phyloP scores from a whole-genome alignment of 2,888 invertebrate species.

The Agrochola litura region DNA sequence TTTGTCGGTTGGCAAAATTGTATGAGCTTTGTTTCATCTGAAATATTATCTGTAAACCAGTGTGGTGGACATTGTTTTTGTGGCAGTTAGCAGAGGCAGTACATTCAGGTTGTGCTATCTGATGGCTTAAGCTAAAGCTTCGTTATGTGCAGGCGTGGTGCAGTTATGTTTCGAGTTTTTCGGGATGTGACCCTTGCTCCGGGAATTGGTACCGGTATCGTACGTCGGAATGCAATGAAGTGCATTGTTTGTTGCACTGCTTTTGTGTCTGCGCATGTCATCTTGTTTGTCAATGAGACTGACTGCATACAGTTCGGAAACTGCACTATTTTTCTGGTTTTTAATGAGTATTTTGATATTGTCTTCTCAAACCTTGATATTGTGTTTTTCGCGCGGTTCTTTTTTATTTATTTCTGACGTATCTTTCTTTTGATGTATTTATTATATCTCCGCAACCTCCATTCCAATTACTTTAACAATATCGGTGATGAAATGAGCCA shows the following conservation, averaged over 20 bases:
- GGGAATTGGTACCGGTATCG: conserved; percentile 49
- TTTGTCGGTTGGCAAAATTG: conserved; percentile 87
- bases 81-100: conserved; percentile 67
- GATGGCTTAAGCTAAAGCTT: conserved; percentile 72
- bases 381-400: neutral
- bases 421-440: conserved; percentile 45
- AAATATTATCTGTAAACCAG: conserved; percentile 80
- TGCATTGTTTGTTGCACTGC: conserved; percentile 41
- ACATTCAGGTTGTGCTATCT: conserved; percentile 75
- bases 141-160: conserved; percentile 59
- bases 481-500: conserved; percentile 51
- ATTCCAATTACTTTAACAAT: conserved; percentile 50
- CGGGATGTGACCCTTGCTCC: conserved; percentile 68
- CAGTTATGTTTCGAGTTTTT: conserved; percentile 68
- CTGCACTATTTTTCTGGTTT: neutral
- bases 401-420: conserved; percentile 25
- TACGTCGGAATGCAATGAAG: conserved; percentile 36
- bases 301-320: neutral
- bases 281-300: neutral
- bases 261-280: conserved; percentile 14
- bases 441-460: conserved; percentile 35
- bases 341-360: neutral
- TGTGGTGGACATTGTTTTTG: conserved; percentile 78
- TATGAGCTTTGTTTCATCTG: conserved; percentile 87
- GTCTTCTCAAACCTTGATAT: neutral